These are phyloP conservation scores for Thaumetopoea pityocampa DNA, from an alignment of 1,140 invertebrate species.

Conservation along the genomic window DNA sequence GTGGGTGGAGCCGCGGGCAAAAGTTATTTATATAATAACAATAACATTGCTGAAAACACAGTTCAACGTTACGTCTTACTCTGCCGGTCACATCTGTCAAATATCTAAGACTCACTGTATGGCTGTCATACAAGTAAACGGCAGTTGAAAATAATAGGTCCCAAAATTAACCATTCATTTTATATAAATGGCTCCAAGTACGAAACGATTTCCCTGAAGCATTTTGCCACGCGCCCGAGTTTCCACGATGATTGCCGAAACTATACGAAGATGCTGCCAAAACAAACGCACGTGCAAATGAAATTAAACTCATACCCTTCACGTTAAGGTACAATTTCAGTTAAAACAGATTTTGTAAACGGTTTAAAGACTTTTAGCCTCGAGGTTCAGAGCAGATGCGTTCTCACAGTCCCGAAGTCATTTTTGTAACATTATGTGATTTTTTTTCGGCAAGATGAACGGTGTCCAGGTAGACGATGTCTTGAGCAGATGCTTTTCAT, in stretches of 20 bases:
- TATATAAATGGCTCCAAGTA: too few species aligned
- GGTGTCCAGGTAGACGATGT: conserved; percentile 43
- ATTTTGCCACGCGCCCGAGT: conserved; percentile 41
- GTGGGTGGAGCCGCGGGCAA: too few species aligned
- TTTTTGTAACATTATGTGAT: conserved; percentile 61
- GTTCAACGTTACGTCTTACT: too few species aligned
- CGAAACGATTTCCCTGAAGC: conserved; percentile 32
- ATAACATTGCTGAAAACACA: too few species aligned
- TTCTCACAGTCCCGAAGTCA: conserved; percentile 56
- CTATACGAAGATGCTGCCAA: conserved; percentile 33
- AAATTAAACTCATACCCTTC: conserved; percentile 7
- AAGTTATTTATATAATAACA: too few species aligned
- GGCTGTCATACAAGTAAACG: too few species aligned
- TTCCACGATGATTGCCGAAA: conserved; percentile 30
- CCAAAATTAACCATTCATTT: conserved; percentile 15
- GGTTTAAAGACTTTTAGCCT: conserved; percentile 10
- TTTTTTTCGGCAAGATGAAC: conserved; percentile 48
- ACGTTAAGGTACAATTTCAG: conserved; percentile 12
- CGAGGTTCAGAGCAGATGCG: conserved; percentile 49
- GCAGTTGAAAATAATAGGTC: conserved; percentile 31
- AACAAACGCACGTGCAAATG: conserved; percentile 8
- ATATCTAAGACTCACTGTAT: too few species aligned
- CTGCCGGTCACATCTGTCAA: too few species aligned
- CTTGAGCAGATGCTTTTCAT: conserved; percentile 38
- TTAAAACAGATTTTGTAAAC: conserved; percentile 1